A percentile compares a stretch with the other conserved stretches of the same genome.
Conservation (phyloP, 1,140 invertebrate species). For the Ceratitis capitata region DNA sequence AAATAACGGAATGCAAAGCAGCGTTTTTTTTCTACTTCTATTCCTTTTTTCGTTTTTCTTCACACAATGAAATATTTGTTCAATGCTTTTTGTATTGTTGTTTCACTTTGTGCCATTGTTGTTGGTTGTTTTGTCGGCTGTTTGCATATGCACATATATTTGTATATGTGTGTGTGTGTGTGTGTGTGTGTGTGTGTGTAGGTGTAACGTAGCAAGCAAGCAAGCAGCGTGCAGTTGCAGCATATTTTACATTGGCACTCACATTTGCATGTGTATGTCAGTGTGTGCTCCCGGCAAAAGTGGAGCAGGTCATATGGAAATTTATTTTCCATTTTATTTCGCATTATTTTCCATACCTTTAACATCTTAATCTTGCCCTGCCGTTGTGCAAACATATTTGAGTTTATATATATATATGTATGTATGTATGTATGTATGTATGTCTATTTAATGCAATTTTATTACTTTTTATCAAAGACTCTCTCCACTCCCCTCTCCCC, state of each 20-base stretch:
- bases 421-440: neutral
- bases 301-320: constrained; percentile 23
- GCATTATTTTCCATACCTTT: constrained; percentile 17
- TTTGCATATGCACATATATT: too few species aligned
- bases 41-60: neutral
- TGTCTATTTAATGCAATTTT: neutral
- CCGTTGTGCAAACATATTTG: too few species aligned
- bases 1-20: constrained; percentile 9
- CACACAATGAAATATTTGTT: constrained; percentile 3
- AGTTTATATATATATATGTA: neutral
- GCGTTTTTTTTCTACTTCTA: neutral
- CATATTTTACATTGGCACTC: neutral
- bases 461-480: neutral
- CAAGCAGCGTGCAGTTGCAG: neutral
- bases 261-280: neutral
- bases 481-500: too few species aligned
- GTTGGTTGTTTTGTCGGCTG: neutral
- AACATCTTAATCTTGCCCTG: neutral
- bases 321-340: constrained; percentile 29
- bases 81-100: neutral
- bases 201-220: neutral
- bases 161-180: too few species aligned
- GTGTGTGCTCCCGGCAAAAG: neutral
- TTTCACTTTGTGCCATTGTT: neutral
- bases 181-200: too few species aligned